A percentile compares a stretch with the other conserved stretches of the same genome.
Evolutionary conservation across 1,140 invertebrate genomes (phyloP).

Genomic region (Scaptomyza hsui): DNA sequence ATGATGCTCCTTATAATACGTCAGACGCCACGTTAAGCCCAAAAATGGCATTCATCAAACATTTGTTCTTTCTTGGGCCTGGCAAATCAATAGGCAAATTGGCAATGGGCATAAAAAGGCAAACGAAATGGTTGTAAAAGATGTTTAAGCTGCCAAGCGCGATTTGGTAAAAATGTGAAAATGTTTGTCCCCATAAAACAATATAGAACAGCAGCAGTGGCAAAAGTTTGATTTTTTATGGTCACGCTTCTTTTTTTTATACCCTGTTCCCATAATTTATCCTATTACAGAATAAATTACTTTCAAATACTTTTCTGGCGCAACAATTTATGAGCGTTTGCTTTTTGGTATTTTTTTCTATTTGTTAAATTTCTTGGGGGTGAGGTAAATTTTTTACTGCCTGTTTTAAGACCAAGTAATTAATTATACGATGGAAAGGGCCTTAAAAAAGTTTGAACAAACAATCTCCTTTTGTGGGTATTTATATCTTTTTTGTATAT

Average conservation of each 20-base stretch:
- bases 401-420: neutral
- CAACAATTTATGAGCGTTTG: constrained; percentile 57
- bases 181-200: constrained; percentile 63
- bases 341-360: constrained; percentile 38
- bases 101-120: constrained; percentile 48
- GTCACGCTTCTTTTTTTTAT: constrained; percentile 37
- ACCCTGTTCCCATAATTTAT: constrained; percentile 43
- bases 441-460: neutral
- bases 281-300: constrained; percentile 66
- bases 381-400: constrained; percentile 3
- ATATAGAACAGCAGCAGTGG: constrained; percentile 27
- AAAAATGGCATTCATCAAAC: constrained; percentile 67
- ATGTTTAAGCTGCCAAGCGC: constrained; percentile 31
- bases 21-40: constrained; percentile 43
- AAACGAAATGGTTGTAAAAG: constrained; percentile 49
- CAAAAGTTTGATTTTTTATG: constrained; percentile 59
- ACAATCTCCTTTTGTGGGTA: neutral
- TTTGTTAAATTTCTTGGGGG: neutral
- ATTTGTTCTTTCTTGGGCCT: constrained; percentile 39
- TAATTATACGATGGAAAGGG: neutral
- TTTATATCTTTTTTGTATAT: too few species aligned
- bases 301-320: constrained; percentile 68
- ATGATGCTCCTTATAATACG: constrained; percentile 27
- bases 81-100: constrained; percentile 78
- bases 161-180: constrained; percentile 38